These are phyloP conservation scores for Heliconius melpomene DNA, from an alignment of 1,140 invertebrate species.

Conservation along the genomic window DNA sequence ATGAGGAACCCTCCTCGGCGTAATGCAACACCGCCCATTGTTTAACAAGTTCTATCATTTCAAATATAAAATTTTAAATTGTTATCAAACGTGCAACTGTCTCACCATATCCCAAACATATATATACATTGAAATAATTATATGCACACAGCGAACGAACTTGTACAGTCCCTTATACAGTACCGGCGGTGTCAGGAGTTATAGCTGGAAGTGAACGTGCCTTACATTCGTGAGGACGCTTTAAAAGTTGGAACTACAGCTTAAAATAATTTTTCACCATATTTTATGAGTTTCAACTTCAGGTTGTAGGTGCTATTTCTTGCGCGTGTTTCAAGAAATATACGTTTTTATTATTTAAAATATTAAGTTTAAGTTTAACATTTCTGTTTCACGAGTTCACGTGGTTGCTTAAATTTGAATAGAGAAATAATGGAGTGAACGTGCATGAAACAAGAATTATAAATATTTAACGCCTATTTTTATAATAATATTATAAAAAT, in stretches of 20 bases:
- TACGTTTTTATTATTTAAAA: slow-evolving; percentile 5
- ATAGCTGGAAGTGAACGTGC: slow-evolving; percentile 19
- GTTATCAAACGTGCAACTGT: too few species aligned
- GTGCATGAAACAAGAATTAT: too few species aligned
- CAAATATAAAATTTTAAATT: too few species aligned
- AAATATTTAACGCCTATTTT: too few species aligned
- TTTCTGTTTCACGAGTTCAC: neutral
- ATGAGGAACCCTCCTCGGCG: too few species aligned
- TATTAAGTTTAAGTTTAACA: neutral
- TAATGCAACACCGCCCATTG: too few species aligned
- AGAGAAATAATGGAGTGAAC: neutral
- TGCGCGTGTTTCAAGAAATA: neutral
- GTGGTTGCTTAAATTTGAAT: neutral
- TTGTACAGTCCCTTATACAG: neutral
- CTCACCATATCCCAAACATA: too few species aligned
- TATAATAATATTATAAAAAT: too few species aligned
- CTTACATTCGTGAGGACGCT: slow-evolving; percentile 27
- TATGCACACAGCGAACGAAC: neutral
- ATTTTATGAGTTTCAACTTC: slow-evolving; percentile 6
- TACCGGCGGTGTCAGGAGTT: slow-evolving; percentile 20
- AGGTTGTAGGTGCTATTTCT: neutral
- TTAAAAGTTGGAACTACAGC: slow-evolving; percentile 13
- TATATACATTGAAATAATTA: neutral
- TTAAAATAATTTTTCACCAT: slow-evolving; percentile 11
- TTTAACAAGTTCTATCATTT: too few species aligned